phyloP scores from a whole-genome alignment of 2,797 vertebrate species.

The Macropodus opercularis region DNA sequence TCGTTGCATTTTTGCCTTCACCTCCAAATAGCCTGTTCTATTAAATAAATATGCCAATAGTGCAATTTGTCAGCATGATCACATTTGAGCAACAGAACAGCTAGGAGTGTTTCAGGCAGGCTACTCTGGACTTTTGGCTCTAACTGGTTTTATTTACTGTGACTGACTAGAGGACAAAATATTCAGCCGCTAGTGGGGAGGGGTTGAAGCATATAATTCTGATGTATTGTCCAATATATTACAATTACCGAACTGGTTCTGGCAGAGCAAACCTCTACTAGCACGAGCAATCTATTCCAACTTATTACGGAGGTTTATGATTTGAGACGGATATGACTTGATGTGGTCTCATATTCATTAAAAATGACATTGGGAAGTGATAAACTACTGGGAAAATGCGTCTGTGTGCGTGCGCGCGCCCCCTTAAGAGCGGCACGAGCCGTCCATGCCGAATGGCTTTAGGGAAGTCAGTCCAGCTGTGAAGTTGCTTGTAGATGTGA shows the following conservation, averaged over 20 bases:
- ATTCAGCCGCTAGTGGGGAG: conserved; percentile 30
- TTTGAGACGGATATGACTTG: conserved; percentile 79
- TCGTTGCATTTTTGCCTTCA: conserved; percentile 56
- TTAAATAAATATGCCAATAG: conserved; percentile 54
- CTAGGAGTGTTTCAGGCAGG: conserved; percentile 21
- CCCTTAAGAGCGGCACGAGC: conserved; percentile 36
- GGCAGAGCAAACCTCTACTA: conserved; percentile 41
- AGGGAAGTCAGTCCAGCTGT: conserved; percentile 49
- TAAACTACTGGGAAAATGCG: conserved; percentile 29
- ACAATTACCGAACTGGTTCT: conserved; percentile 67
- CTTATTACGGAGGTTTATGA: conserved; percentile 81
- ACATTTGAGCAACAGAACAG: conserved; percentile 43
- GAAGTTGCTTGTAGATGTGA: conserved; percentile 58
- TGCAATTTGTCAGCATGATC: conserved; percentile 49
- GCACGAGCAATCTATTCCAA: conserved; percentile 72
- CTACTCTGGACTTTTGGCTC: conserved; percentile 26
- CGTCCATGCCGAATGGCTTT: conserved; percentile 45
- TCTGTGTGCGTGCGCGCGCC: conserved; percentile 2
- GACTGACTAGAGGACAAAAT: conserved; percentile 26
- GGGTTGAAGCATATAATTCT: conserved; percentile 54
- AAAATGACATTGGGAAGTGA: conserved; percentile 80
- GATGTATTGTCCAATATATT: conserved; percentile 72
- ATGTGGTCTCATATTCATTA: conserved; percentile 80
- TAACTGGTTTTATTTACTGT: conserved; percentile 33
- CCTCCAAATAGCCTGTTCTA: conserved; percentile 52